Base-by-base conservation (phyloP, 2,797 vertebrate species). In the Lagodon rhomboides region DNA sequence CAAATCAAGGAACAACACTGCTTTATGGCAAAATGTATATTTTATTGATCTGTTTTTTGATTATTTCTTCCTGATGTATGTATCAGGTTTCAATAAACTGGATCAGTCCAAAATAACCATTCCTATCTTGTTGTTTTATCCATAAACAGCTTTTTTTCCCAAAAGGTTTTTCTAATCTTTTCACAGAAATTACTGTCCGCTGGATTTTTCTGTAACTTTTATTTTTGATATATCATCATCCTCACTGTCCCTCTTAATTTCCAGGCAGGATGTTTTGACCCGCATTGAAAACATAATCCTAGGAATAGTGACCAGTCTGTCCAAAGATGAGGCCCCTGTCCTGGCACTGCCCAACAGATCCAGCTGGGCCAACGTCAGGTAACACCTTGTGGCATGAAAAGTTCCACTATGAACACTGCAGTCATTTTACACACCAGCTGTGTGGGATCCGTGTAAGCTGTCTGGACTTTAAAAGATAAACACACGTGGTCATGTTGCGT, bases 331-430 rank as follows among this genome's bases (percentile, higher is more conserved):
- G 86, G 96, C 96, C 50, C 98, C 98, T 61, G 93, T 92, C 61
- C 93, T 99, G 80, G 88, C 64, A 3, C 1, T 98, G 76, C 93
- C 95, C 60, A 96, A 95, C 83, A 96, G 98, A 94, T 93, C 94
- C 55, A 95, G 91, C 53, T 99, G 97, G 98, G 91, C 89, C 73
- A 99, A 98, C 50, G 86, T 98, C 77, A 96, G 96, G 98, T 99
- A 82, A 68, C 59, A 58, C 1, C 3, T 63, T 58, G 15, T 54
- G 46, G 41, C 13, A 15, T 73, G 27, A 68, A 63, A 66, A 12
- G 17, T n/a, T n/a, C 25, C 49, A 43, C 47, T 44, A 25, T 62
- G 30, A 83, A 63, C 67, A 44, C 56, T 56, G 34, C 27, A 75
- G 71, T 65, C n/a, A 44, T 81, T 79, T 80, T 49, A 69, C 53